phyloP scores from a whole-genome alignment of 1,140 invertebrate species.

The Littorina saxatilis region DNA sequence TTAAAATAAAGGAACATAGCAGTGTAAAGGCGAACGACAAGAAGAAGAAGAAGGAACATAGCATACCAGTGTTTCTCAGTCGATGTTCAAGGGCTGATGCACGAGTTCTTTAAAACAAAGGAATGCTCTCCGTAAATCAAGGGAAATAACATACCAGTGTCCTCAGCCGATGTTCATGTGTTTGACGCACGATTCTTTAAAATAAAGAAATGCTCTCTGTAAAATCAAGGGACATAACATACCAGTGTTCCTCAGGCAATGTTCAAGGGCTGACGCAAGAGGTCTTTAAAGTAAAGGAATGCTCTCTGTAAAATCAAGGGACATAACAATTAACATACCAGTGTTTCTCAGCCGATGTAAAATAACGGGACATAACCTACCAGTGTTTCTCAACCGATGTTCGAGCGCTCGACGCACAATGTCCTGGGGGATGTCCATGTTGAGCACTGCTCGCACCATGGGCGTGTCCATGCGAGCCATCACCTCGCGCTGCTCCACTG shows the following conservation, averaged over 20 bases:
- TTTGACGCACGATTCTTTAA: background rate
- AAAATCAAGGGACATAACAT: background rate
- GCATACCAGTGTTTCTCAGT: constrained; percentile 47
- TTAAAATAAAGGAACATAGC: too few relatives aligned
- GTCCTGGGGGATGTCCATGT: constrained; percentile 50
- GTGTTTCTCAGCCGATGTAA: constrained; percentile 42
- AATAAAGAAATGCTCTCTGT: too few relatives aligned
- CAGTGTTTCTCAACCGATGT: constrained; percentile 46
- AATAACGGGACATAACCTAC: too few relatives aligned
- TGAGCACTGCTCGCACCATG: constrained; percentile 47
- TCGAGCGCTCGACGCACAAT: constrained; percentile 47
- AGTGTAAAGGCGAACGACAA: too few relatives aligned
- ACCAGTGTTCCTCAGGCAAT: constrained; percentile 48
- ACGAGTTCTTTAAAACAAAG: constrained; percentile 49
- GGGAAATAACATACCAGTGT: background rate
- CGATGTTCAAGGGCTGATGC: constrained; percentile 42
- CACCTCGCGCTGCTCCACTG: constrained; percentile 50
- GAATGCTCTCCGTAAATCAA: constrained; percentile 28
- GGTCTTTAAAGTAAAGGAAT: constrained; percentile 47
- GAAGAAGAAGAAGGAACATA: too few relatives aligned
- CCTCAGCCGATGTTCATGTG: background rate
- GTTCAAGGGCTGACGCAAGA: constrained; percentile 46
- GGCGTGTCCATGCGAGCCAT: constrained; percentile 53
- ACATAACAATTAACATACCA: constrained; percentile 39
- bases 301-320: background rate